A percentile compares a stretch with the other conserved stretches of the same genome.
Conservation (phyloP, 1,140 invertebrate species). For the Drosophila seguyi region DNA sequence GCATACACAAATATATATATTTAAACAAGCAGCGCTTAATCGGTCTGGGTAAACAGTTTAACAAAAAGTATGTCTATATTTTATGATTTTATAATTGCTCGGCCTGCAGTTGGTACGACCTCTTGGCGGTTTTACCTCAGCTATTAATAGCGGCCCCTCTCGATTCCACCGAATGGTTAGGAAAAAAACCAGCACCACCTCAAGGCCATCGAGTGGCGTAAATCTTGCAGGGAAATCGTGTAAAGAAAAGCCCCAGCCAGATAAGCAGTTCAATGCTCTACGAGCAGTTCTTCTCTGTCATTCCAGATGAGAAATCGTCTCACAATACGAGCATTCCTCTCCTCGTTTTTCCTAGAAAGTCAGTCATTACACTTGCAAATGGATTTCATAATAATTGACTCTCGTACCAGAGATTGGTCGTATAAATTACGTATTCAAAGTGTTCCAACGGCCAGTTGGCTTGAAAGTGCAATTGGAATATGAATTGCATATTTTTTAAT, state of each 20-base stretch:
- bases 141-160: slow-evolving; percentile 64
- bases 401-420: slow-evolving; percentile 6
- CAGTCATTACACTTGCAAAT: slow-evolving; percentile 35
- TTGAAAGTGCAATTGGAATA: slow-evolving; percentile 19
- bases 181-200: slow-evolving; percentile 54
- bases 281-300: slow-evolving; percentile 5
- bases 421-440: slow-evolving; percentile 11
- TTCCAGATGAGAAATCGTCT: slow-evolving; percentile 13
- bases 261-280: slow-evolving; percentile 51
- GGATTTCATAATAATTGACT: slow-evolving; percentile 16
- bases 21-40: slow-evolving; percentile 37
- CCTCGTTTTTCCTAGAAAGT: slow-evolving; percentile 18
- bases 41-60: slow-evolving; percentile 59
- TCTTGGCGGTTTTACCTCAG: slow-evolving; percentile 58
- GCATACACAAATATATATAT: slow-evolving; percentile 15
- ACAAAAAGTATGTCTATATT: slow-evolving; percentile 58
- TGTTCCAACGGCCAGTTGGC: slow-evolving; percentile 3
- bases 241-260: slow-evolving; percentile 50
- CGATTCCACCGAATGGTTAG: slow-evolving; percentile 25
- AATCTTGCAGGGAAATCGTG: slow-evolving; percentile 60
- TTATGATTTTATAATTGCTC: slow-evolving; percentile 65
- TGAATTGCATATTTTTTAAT: slow-evolving; percentile 48
- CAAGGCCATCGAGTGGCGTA: slow-evolving; percentile 71
- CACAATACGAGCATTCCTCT: not conserved
- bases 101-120: slow-evolving; percentile 61